These are phyloP conservation scores for Panthera uncia DNA, from an alignment of 2,113 vertebrate species.

Conservation along the genomic window DNA sequence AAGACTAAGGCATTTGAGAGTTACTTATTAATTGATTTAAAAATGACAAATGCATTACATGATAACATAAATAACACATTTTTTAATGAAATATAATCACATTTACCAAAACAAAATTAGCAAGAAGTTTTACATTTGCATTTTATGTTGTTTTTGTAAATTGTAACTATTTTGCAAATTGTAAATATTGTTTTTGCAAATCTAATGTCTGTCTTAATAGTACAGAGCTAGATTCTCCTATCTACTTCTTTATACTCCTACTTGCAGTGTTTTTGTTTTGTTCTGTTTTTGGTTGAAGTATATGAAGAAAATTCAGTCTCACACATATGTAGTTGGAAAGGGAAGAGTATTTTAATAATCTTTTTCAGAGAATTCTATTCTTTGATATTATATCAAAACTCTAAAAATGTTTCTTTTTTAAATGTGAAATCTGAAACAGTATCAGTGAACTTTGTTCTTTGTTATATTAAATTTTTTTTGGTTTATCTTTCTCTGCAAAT, in stretches of 20 bases:
- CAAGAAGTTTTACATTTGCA: not conserved
- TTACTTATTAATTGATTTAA: not conserved
- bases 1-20: constrained; percentile 13
- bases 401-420: not conserved
- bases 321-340: not conserved
- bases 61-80: not conserved
- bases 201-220: not conserved
- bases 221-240: not conserved
- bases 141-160: not conserved
- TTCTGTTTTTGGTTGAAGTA: constrained; percentile 8
- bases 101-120: not conserved
- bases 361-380: constrained; percentile 4
- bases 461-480: not conserved
- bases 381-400: not conserved
- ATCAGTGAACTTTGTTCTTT: not conserved
- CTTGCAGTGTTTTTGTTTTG: not conserved
- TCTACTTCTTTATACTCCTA: not conserved
- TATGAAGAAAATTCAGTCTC: not conserved
- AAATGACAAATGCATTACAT: not conserved
- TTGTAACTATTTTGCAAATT: no score
- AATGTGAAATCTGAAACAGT: not conserved
- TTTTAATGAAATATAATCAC: not conserved
- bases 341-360: not conserved
- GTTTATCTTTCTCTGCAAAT: constrained; percentile 21
- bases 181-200: not conserved